These are phyloP conservation scores for Enteromius anoplus DNA, from an alignment of 2,797 vertebrate genomes.

Conservation along the genomic window DNA sequence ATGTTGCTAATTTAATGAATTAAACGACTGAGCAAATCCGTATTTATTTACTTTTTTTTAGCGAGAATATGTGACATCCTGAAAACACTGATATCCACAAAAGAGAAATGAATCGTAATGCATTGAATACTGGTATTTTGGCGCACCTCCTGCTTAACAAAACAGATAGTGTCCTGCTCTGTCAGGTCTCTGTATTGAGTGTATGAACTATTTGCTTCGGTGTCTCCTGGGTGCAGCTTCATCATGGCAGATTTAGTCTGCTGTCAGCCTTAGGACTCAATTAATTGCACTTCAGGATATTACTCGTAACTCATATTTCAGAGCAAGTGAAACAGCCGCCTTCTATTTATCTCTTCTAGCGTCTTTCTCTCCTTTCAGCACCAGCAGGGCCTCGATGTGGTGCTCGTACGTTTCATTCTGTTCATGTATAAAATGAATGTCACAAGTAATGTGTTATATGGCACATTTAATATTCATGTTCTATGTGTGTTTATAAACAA, in stretches of 20 bases:
- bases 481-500: background rate
- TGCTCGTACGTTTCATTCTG: constrained; percentile 16
- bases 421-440: constrained; percentile 16
- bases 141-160: constrained; percentile 5
- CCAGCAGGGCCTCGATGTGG: constrained; percentile 6
- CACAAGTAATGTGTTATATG: background rate
- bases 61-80: background rate
- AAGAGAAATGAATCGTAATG: background rate
- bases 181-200: constrained; percentile 41
- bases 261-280: constrained; percentile 56
- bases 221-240: constrained; percentile 50
- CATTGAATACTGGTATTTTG: constrained; percentile 1
- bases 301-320: constrained; percentile 59
- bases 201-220: constrained; percentile 48
- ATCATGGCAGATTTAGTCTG: constrained; percentile 57
- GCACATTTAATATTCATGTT: background rate
- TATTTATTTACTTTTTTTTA: background rate
- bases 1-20: background rate
- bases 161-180: constrained; percentile 31
- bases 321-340: constrained; percentile 50
- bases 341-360: constrained; percentile 42
- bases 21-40: background rate
- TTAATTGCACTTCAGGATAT: constrained; percentile 59
- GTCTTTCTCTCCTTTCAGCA: constrained; percentile 20
- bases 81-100: background rate